Evolutionary conservation across 1,140 invertebrate species (phyloP).

Genomic region (Drosophila nasuta): DNA sequence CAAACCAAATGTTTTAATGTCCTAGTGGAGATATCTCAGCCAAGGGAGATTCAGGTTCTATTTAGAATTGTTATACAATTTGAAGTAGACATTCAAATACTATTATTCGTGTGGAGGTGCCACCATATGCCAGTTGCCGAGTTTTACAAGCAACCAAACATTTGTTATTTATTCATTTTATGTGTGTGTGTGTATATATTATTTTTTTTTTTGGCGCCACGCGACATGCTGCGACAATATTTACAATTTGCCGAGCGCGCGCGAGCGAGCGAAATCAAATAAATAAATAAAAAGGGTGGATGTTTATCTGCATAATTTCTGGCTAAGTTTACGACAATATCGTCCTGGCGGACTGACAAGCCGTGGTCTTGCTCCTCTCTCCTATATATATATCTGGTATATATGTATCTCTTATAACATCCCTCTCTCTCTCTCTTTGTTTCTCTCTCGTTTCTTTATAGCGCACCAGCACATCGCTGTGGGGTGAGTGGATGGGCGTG

Average conservation of each 20-base stretch:
- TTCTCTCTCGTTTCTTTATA: conserved; percentile 86
- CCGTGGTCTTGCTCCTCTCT: conserved; percentile 15
- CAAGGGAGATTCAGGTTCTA: background rate
- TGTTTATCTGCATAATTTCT: conserved; percentile 82
- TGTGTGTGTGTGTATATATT: background rate
- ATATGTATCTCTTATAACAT: background rate
- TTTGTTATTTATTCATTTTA: conserved; percentile 41
- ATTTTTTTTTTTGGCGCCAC: conserved; percentile 49
- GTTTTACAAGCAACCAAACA: conserved; percentile 22
- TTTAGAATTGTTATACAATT: background rate
- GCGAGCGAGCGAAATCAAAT: conserved; percentile 69
- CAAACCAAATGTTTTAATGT: conserved; percentile 2
- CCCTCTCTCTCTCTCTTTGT: conserved; percentile 24
- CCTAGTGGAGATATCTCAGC: background rate
- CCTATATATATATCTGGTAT: background rate
- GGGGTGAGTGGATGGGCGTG: conserved; percentile 99
- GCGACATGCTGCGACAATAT: conserved; percentile 78
- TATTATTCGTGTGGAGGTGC: background rate
- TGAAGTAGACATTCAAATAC: background rate
- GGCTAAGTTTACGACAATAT: conserved; percentile 71
- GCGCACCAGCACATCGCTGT: conserved; percentile 94
- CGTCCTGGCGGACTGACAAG: conserved; percentile 21
- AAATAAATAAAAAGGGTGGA: conserved; percentile 83
- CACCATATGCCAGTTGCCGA: conserved; percentile 9
- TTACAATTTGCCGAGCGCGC: conserved; percentile 64